Evolutionary conservation across 2,888 invertebrate genomes (phyloP).

Genomic region (Metalampra italica): DNA sequence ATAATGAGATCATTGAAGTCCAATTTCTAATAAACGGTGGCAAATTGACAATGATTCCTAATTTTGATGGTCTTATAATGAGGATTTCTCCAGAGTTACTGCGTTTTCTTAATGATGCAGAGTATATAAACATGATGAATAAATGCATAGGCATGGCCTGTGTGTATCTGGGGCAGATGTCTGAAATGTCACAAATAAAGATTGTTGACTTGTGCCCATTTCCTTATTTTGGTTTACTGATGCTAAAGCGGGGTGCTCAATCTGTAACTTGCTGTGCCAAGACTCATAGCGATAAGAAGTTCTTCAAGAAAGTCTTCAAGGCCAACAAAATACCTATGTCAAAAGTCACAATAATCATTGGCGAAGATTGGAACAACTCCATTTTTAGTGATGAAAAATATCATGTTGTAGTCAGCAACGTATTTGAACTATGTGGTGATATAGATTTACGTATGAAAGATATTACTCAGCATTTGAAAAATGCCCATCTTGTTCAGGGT

Average conservation of each 20-base stretch:
- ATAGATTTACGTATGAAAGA: constrained; percentile 56
- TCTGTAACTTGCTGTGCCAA: constrained; percentile 65
- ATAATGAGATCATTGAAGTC: constrained; percentile 43
- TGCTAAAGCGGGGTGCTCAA: constrained; percentile 70
- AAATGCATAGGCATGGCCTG: constrained; percentile 51
- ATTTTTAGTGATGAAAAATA: constrained; percentile 46
- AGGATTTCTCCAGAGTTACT: constrained; percentile 51
- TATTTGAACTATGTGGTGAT: constrained; percentile 78
- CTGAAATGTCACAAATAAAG: constrained; percentile 41
- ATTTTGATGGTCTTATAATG: constrained; percentile 29
- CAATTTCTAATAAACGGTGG: constrained; percentile 57
- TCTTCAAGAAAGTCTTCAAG: constrained; percentile 59
- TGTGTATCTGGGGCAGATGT: constrained; percentile 56
- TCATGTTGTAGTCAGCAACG: constrained; percentile 76
- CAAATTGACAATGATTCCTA: constrained; percentile 46
- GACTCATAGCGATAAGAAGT: constrained; percentile 48
- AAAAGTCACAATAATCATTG: constrained; percentile 53
- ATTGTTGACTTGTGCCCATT: constrained; percentile 81
- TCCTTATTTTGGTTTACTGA: constrained; percentile 79
- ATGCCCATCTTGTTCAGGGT: constrained; percentile 50
- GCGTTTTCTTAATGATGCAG: constrained; percentile 70
- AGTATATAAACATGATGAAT: constrained; percentile 57
- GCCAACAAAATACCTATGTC: constrained; percentile 55
- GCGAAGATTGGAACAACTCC: constrained; percentile 43
- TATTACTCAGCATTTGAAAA: constrained; percentile 40